Percentiles rank a stretch among this genome's conserved stretches.
phyloP scores from a whole-genome alignment of 2,888 invertebrate genomes.

The Hirtodrosophila histrioides region DNA sequence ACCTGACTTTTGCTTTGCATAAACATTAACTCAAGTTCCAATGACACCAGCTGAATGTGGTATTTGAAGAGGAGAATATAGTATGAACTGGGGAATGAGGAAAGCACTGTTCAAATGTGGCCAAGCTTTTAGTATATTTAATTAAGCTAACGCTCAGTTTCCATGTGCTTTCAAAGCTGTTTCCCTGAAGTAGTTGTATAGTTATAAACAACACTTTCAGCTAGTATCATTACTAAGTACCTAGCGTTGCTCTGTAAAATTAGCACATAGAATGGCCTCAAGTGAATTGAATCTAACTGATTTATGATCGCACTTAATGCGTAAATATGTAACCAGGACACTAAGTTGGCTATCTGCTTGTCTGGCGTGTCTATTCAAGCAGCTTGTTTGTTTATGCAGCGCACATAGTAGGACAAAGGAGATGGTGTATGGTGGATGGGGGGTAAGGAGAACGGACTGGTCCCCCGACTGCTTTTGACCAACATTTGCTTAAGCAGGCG shows the following conservation, averaged over 20 bases:
- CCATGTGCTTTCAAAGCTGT: background rate
- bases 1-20: conserved; percentile 8
- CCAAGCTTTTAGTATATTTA: too few relatives aligned
- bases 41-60: background rate
- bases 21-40: background rate
- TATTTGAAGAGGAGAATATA: too few relatives aligned
- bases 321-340: conserved; percentile 63
- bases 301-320: conserved; percentile 81
- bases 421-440: background rate
- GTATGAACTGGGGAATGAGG: too few relatives aligned
- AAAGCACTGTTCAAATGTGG: too few relatives aligned
- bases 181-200: background rate
- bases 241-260: conserved; percentile 45
- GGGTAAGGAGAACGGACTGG: background rate
- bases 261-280: conserved; percentile 66
- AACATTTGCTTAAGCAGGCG: conserved; percentile 78
- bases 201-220: background rate
- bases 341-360: conserved; percentile 35
- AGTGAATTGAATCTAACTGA: conserved; percentile 81
- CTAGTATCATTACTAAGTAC: conserved; percentile 5
- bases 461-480: conserved; percentile 33
- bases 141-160: too few relatives aligned
- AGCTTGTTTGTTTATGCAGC: conserved; percentile 55
- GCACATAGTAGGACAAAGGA: conserved; percentile 25
- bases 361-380: conserved; percentile 20